These are phyloP conservation scores for Cristatella mucedo DNA, from an alignment of 2,888 invertebrate species.

Conservation along the genomic window DNA sequence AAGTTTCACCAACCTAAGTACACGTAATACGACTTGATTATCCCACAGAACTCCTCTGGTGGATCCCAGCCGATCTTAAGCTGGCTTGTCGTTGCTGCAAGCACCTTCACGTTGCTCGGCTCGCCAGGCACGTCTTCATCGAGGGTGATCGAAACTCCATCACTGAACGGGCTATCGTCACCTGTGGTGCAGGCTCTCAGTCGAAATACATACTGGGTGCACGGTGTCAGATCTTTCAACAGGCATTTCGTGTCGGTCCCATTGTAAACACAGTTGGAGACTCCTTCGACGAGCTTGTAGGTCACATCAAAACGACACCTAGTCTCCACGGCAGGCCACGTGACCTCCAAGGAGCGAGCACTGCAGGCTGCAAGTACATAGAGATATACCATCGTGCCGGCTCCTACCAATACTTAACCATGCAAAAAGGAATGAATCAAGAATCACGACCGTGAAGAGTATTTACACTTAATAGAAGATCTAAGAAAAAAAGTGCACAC, in stretches of 20 bases:
- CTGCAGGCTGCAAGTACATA: no score
- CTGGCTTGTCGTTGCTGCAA: conserved; percentile 31
- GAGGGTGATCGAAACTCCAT: conserved; percentile 20
- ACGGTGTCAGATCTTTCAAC: conserved; percentile 20
- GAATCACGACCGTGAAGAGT: no score
- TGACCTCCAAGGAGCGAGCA: no score
- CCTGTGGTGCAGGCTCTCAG: conserved; percentile 27
- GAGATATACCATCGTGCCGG: no score
- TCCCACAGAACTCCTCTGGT: conserved; percentile 23
- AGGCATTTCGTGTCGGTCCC: conserved; percentile 20
- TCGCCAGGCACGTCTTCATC: conserved; percentile 30
- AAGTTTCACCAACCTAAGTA: conserved; percentile 21
- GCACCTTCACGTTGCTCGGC: conserved; percentile 23
- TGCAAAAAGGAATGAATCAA: no score
- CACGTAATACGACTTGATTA: conserved; percentile 29
- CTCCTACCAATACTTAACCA: no score
- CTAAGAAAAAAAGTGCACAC: no score
- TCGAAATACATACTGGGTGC: conserved; percentile 23
- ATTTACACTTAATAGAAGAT: no score
- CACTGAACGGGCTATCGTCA: conserved; percentile 30
- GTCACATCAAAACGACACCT: conserved; percentile 27
- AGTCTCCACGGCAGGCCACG: conserved; percentile 23
- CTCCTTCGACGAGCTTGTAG: conserved; percentile 32
- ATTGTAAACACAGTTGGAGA: conserved; percentile 23
- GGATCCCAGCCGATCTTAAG: conserved; percentile 36